These are phyloP conservation scores for Ypsolopha sequella DNA, from an alignment of 2,888 invertebrate genomes.

Conservation along the genomic window DNA sequence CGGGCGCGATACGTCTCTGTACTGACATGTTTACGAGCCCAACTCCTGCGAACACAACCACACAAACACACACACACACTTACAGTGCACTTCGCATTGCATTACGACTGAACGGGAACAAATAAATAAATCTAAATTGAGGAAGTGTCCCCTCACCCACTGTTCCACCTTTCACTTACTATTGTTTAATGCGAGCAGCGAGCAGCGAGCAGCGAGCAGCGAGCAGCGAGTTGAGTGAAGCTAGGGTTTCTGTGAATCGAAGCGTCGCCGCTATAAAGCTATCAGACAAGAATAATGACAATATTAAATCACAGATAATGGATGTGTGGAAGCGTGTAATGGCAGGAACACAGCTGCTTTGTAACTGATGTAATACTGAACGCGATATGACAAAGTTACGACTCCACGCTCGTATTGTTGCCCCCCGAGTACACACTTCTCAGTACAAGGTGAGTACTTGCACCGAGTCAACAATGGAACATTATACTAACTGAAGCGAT, in stretches of 20 bases:
- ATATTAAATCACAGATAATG: slow-evolving; percentile 1
- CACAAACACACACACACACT: slow-evolving; percentile 9
- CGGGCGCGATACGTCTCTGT: slow-evolving; percentile 29
- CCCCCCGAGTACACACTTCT: no score
- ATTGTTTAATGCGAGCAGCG: background rate
- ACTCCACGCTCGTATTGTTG: no score
- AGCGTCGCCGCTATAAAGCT: background rate
- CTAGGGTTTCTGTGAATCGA: background rate
- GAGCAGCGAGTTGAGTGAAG: background rate
- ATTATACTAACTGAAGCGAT: no score
- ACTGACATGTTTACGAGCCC: slow-evolving; percentile 47
- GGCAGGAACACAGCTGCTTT: background rate
- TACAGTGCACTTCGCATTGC: slow-evolving; percentile 24
- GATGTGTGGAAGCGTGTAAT: background rate
- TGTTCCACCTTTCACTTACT: background rate
- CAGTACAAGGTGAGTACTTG: no score
- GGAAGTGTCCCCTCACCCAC: background rate
- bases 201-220: background rate
- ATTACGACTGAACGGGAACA: slow-evolving; percentile 26
- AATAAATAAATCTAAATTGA: slow-evolving; percentile 48
- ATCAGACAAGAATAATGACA: background rate
- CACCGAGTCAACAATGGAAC: no score
- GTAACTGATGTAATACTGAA: background rate
- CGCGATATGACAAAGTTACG: background rate
- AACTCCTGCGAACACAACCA: slow-evolving; percentile 11